phyloP scores from a whole-genome alignment of 2,113 vertebrate species.

The Chamaea fasciata region DNA sequence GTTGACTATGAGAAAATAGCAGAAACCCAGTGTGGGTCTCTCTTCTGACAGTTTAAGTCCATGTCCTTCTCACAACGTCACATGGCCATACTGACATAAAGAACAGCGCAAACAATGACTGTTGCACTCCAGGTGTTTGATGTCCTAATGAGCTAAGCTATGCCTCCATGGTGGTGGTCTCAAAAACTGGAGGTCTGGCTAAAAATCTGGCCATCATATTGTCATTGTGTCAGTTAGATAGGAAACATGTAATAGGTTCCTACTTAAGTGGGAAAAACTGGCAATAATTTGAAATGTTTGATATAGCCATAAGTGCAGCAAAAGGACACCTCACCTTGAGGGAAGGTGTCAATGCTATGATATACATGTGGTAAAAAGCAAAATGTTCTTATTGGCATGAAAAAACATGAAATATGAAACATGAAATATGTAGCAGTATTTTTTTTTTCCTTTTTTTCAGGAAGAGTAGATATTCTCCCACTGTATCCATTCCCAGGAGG shows the following conservation, averaged over 20 bases:
- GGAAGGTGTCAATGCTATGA: background rate
- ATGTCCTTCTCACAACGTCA: background rate
- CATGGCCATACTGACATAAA: background rate
- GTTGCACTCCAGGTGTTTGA: background rate
- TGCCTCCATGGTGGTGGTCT: background rate
- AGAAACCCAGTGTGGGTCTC: background rate
- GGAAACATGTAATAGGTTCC: background rate
- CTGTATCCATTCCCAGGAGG: background rate
- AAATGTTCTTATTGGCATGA: conserved; percentile 1
- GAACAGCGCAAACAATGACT: background rate
- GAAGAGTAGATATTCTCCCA: background rate
- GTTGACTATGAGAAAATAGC: background rate
- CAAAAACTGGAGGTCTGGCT: background rate
- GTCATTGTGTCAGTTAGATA: background rate
- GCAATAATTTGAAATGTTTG: conserved; percentile 19
- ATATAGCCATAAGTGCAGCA: background rate
- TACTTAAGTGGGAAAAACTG: conserved; percentile 1
- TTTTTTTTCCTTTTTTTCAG: background rate
- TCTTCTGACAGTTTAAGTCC: conserved; percentile 15
- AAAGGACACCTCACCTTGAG: conserved; percentile 23
- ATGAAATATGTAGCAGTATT: background rate
- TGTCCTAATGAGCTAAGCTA: background rate
- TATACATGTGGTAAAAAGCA: background rate
- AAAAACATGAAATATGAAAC: background rate
- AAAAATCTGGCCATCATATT: conserved; percentile 4